Conservation (phyloP, 2,113 vertebrate genomes). For the Gobio gobio region DNA sequence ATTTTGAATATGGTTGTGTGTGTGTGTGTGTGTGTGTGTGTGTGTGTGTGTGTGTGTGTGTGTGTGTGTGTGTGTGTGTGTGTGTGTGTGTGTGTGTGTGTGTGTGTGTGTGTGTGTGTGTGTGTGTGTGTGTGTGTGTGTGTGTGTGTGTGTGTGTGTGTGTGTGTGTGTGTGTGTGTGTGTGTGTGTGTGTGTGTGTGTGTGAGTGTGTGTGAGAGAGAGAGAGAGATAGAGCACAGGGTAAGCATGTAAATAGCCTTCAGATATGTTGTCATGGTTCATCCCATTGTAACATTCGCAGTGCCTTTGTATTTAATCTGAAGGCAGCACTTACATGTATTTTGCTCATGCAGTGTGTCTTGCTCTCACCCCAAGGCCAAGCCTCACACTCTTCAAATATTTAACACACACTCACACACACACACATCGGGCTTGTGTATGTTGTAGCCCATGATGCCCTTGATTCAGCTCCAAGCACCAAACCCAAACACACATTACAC, state of each 20-base stretch:
- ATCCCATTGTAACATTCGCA: constrained; percentile 54
- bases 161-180: constrained; percentile 29
- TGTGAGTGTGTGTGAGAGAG: constrained; percentile 3
- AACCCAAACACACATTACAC: background rate
- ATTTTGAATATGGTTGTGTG: background rate
- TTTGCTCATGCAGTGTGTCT: constrained; percentile 43
- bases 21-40: background rate
- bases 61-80: constrained; percentile 24
- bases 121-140: constrained; percentile 10
- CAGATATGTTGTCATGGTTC: constrained; percentile 60
- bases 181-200: constrained; percentile 21
- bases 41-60: constrained; percentile 29
- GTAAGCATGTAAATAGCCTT: constrained; percentile 44
- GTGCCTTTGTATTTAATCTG: constrained; percentile 63
- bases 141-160: background rate
- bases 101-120: constrained; percentile 24
- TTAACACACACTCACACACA: constrained; percentile 49
- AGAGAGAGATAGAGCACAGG: too few species aligned
- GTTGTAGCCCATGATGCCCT: constrained; percentile 27
- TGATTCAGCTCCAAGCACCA: constrained; percentile 7
- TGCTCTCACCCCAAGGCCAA: constrained; percentile 31
- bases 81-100: constrained; percentile 17
- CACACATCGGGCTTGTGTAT: background rate
- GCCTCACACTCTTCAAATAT: constrained; percentile 54
- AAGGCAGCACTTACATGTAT: constrained; percentile 63